Base-by-base conservation (phyloP, 2,113 vertebrate genomes). In the Tympanuchus pallidicinctus region DNA sequence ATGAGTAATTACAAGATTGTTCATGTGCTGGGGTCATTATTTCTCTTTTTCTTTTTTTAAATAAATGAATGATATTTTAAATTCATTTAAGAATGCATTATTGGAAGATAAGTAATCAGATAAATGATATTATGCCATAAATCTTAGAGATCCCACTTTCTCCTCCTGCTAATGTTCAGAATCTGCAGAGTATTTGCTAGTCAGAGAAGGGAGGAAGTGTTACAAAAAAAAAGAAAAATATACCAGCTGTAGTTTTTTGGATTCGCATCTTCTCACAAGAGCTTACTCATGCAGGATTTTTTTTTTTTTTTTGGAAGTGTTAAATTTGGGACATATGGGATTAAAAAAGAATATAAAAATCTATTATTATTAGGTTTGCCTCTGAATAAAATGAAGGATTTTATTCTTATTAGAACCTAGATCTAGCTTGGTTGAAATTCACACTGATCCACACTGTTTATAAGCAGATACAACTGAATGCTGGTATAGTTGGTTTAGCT, bases 61-160 rank as follows among this genome's bases (percentile, higher is more conserved):
- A 86, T 64, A 72, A 91, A 80, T 93, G 28, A 88, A n/a, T 64
- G 80, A 17, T 74, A 78, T 95, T 71, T 94, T 83, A 16, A 87
- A 74, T 87, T 67, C 8, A 50, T 86, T 84, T 78, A 64, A 72
- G 83, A 84, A 64, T 82, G 52, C 16, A 63, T 83, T 93, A 81
- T 86, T 86, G 86, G 56, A 77, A 90, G 60, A 32, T 67, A 70
- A 89, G 40, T 73, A 63, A 67, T 86, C 65, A 83, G 22, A 71
- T 76, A 77, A 91, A 86, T 88, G 12, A 27, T 80, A n/a, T 66
- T 77, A 67, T 34, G 21, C 8, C 34, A 47, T 90, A 91, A 95
- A 90, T 47, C 56, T 75, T 76, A 28, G 28, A 73, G 17, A 63
- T 82, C 4, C 47, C 19, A 47, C 6, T 45, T 64, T 87, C 11